A percentile compares a stretch with the other conserved stretches of the same genome.
These are phyloP conservation scores for Brachirus orientalis DNA, from an alignment of 2,113 vertebrate species.

Conservation along the genomic window DNA sequence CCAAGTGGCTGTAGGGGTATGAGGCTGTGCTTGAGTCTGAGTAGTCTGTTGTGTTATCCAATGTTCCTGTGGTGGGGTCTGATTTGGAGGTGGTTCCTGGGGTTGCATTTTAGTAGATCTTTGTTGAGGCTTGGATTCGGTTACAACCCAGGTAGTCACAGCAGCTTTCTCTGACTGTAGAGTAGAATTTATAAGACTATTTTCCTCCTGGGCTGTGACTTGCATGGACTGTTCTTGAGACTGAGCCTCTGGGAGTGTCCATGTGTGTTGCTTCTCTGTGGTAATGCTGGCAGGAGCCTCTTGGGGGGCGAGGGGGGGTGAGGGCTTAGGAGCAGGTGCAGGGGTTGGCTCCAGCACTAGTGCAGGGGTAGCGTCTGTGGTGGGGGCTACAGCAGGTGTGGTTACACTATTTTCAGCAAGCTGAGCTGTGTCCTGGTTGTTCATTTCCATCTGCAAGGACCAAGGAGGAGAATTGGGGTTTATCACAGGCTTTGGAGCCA, in stretches of 20 bases:
- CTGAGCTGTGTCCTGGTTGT: slow-evolving; percentile 83
- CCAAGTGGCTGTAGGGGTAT: slow-evolving; percentile 63
- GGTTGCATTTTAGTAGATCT: slow-evolving; percentile 60
- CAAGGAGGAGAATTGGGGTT: slow-evolving; percentile 87
- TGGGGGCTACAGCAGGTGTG: slow-evolving; percentile 78
- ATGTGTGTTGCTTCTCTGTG: slow-evolving; percentile 59
- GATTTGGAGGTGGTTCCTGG: slow-evolving; percentile 55
- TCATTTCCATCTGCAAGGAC: slow-evolving; percentile 79
- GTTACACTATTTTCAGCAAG: slow-evolving; percentile 81
- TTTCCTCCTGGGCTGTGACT: slow-evolving; percentile 55
- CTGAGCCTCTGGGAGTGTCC: slow-evolving; percentile 59
- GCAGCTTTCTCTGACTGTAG: slow-evolving; percentile 55
- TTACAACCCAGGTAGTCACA: slow-evolving; percentile 56
- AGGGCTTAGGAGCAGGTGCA: slow-evolving; percentile 70
- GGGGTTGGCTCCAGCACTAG: slow-evolving; percentile 78
- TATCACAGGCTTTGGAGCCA: slow-evolving; percentile 92
- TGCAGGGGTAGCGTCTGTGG: slow-evolving; percentile 70
- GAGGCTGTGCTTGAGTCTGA: slow-evolving; percentile 61
- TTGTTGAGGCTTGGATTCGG: slow-evolving; percentile 61
- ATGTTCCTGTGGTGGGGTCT: slow-evolving; percentile 56
- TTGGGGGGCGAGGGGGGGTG: slow-evolving; percentile 58
- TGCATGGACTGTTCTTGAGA: slow-evolving; percentile 60
- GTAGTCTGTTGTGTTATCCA: slow-evolving; percentile 60
- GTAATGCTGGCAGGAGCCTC: slow-evolving; percentile 50
- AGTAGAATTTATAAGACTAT: slow-evolving; percentile 41